phyloP scores from a whole-genome alignment of 2,113 vertebrate species.

The Talpa occidentalis region DNA sequence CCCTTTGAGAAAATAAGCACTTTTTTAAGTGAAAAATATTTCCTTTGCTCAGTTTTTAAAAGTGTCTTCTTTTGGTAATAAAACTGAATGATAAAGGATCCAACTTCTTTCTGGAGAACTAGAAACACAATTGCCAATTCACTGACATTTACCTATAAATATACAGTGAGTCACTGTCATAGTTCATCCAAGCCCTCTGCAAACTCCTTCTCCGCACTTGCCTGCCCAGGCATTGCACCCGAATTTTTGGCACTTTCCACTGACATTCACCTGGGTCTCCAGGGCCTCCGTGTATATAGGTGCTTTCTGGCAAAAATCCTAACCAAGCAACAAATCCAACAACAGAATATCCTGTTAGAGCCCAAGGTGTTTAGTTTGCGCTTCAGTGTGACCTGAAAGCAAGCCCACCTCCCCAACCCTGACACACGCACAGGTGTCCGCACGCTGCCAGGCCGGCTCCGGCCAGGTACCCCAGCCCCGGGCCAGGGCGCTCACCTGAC shows the following conservation, averaged over 20 bases:
- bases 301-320: not conserved
- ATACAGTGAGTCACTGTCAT: too few species aligned
- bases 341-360: not conserved
- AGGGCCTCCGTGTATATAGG: not conserved
- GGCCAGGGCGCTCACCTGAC: slow-evolving; percentile 70
- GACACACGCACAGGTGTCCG: not conserved
- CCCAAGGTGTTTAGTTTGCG: not conserved
- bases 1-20: not conserved
- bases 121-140: not conserved
- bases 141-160: not conserved
- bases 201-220: not conserved
- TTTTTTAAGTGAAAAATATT: not conserved
- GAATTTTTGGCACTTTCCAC: not conserved
- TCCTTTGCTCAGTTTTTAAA: not conserved
- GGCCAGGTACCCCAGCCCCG: not conserved
- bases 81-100: not conserved
- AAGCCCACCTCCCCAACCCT: not conserved
- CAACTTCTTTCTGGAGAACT: not conserved
- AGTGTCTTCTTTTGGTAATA: not conserved
- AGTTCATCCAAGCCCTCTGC: not conserved
- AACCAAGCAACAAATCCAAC: not conserved
- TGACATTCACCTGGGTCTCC: not conserved
- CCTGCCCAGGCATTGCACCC: not conserved
- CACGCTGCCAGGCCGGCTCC: not conserved
- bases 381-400: not conserved